phyloP scores from a whole-genome alignment of 2,797 vertebrate genomes.

The Brachymystax lenok region DNA sequence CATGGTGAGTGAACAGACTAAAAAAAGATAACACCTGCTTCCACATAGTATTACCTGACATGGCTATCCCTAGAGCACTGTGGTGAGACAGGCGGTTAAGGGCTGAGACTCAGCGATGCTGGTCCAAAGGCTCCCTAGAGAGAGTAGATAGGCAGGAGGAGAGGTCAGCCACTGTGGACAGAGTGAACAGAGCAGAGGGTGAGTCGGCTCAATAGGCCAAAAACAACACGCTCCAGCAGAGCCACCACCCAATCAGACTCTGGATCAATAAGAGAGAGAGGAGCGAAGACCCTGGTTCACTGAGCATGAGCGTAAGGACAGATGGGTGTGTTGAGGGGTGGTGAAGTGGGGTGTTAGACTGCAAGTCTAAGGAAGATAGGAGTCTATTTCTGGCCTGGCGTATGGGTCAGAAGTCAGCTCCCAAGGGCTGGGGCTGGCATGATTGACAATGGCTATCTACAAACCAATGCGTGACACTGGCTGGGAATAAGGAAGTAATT shows the following conservation, averaged over 20 bases:
- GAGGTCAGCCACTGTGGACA: constrained; percentile 7
- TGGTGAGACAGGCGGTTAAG: not conserved
- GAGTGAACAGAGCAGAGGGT: not conserved
- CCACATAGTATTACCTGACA: not conserved
- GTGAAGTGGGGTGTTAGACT: not conserved
- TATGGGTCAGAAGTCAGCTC: not conserved
- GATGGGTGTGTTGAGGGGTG: not conserved
- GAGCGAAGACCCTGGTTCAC: not conserved
- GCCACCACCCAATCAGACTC: constrained; percentile 8
- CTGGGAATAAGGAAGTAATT: no score
- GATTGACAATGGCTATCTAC: no score
- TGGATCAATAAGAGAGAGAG: constrained; percentile 17
- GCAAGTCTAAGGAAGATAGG: not conserved
- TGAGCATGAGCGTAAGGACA: not conserved
- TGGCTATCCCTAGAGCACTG: not conserved
- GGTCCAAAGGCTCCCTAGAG: not conserved
- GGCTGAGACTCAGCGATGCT: not conserved
- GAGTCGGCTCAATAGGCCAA: not conserved
- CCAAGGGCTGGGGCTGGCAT: no score
- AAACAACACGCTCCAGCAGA: not conserved
- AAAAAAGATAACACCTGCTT: not conserved
- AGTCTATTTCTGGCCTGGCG: not conserved
- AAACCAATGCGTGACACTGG: no score
- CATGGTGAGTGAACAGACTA: not conserved
- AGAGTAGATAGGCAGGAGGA: not conserved